Evolutionary conservation across 2,888 invertebrate species (phyloP), one percentile per base, ranked within the genome.

Genomic region (Synergus japonicus): DNA sequence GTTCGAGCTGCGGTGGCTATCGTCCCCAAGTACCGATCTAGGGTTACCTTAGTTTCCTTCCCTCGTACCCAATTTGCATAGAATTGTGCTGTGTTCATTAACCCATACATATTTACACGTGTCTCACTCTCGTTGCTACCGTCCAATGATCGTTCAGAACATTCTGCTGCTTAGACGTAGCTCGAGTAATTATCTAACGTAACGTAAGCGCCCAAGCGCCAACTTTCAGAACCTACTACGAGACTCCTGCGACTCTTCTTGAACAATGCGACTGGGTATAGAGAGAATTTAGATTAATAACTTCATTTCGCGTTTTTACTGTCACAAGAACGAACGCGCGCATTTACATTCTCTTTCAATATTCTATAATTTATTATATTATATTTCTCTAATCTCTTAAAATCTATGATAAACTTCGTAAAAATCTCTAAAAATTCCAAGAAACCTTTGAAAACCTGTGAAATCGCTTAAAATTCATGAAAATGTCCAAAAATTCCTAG

Each of bases 51-150:
- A 78, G 83, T 81, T 66, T 81, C 77, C 77, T 79, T 66, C 69
- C 73, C 76, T 79, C 76, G 78, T 79, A 78, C 83, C 82, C 82
- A 88, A 87, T 88, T 87, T 87, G 83, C 87, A 87, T 87, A 83
- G 81, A 83, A 87, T 86, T 84, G 81, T 82, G 78, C 83, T 78
- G 79, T 79, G 83, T 86, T 88, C 85, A 85, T 86, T 87, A 88
- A 86, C 83, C 82, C 83, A 79, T 83, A 84, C 83, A 82, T 85
- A 86, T 86, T 83, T 73, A 73, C 73, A 73, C 37, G 73, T 54
- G 54, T 73, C 73, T 37, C 73, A 73, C 73, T 73, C 73, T 49
- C 73, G 37, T 73, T 54, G 8, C 73, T 15, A 54, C 73, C 15
- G 29, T 54, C 54, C 73, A 73, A 73, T 73, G 49, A 73, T 73